Percentiles rank a stretch among this genome's conserved stretches.
phyloP scores from a whole-genome alignment of 2,888 invertebrate species.

The Lasioglossum morio region DNA sequence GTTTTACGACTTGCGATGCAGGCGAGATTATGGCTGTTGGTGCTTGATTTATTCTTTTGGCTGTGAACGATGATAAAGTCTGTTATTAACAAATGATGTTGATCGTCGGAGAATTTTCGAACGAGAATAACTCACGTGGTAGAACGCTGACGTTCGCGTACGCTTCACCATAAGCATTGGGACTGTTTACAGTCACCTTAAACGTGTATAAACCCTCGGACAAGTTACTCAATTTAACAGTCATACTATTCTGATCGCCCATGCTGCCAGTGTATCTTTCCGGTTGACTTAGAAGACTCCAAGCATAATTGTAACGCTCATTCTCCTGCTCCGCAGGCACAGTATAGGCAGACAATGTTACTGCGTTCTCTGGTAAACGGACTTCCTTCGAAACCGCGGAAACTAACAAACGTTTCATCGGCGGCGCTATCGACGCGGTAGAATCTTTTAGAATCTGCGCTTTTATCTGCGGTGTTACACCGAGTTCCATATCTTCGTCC shows the following conservation, averaged over 20 bases:
- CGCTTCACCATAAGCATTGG: constrained; percentile 91
- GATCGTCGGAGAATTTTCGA: neutral
- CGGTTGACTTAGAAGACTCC: constrained; percentile 94
- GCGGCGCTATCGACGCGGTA: constrained; percentile 82
- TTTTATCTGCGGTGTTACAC: constrained; percentile 70
- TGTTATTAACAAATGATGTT: neutral
- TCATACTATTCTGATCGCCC: constrained; percentile 93
- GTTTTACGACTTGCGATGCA: constrained; percentile 92
- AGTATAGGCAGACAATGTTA: constrained; percentile 92
- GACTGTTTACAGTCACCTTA: constrained; percentile 93
- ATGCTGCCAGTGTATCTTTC: constrained; percentile 91
- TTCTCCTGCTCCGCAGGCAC: constrained; percentile 91
- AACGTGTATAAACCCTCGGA: constrained; percentile 95
- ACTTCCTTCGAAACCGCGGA: constrained; percentile 92
- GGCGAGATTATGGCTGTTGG: constrained; percentile 95
- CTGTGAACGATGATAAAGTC: constrained; percentile 80
- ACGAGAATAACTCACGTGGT: constrained; percentile 86
- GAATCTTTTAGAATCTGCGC: constrained; percentile 61
- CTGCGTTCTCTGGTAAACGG: constrained; percentile 93
- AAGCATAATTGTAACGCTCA: constrained; percentile 93
- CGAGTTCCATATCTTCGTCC: constrained; percentile 67
- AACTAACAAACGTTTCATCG: constrained; percentile 89
- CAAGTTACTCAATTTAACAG: constrained; percentile 93
- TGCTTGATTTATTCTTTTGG: constrained; percentile 92
- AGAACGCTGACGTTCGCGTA: constrained; percentile 96